phyloP scores from a whole-genome alignment of 2,797 vertebrate genomes.

The Sarcoramphus papa region DNA sequence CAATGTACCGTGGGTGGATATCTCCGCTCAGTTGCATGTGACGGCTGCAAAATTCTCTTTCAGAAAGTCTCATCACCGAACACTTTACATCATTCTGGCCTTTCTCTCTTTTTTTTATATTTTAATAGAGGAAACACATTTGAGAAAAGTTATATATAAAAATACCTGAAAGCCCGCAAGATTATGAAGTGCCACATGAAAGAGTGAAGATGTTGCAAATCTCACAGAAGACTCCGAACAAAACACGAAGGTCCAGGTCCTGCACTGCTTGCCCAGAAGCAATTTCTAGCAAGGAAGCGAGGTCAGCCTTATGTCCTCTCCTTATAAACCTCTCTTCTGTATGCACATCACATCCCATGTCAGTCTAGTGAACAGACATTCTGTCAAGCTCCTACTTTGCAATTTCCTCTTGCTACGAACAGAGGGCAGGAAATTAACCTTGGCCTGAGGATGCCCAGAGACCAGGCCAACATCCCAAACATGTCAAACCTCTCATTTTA shows the following conservation, averaged over 20 bases:
- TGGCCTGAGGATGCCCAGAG: background rate
- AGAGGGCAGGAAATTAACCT: constrained; percentile 41
- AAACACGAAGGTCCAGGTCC: fast-evolving
- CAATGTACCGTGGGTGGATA: background rate
- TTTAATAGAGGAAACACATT: background rate
- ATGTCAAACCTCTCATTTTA: background rate
- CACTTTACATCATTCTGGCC: background rate
- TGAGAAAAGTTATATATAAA: background rate
- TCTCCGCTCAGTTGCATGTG: background rate
- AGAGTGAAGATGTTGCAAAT: background rate
- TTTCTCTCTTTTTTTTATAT: background rate
- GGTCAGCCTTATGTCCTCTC: background rate
- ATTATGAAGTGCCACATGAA: background rate
- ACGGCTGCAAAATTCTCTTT: background rate
- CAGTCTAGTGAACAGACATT: constrained; percentile 3
- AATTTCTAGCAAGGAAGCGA: background rate
- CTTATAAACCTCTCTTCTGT: background rate
- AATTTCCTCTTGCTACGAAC: constrained; percentile 8
- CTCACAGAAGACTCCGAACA: background rate
- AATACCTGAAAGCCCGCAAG: background rate
- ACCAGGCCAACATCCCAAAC: background rate
- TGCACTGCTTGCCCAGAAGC: background rate
- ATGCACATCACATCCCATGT: background rate
- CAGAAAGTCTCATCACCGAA: background rate
- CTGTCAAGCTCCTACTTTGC: background rate